Evolutionary conservation across 2,888 invertebrate species (phyloP), one percentile per base, ranked within the genome.

Genomic region (Crematogaster levior): DNA sequence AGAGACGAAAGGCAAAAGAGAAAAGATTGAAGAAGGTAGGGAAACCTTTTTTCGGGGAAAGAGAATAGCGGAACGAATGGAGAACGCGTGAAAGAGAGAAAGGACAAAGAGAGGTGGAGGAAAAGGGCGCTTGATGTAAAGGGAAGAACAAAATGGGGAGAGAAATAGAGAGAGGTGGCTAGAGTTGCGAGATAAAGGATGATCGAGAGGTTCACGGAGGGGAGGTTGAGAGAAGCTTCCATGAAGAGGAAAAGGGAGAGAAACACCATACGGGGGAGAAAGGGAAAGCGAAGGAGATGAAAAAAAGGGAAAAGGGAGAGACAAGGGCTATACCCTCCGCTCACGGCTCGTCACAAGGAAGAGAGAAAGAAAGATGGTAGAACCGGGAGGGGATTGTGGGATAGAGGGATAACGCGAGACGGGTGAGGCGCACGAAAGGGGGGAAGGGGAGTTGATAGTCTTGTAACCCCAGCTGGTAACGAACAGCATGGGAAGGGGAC

Each of bases 381-480:
- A 68, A 48, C 18, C 53, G 40, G 21, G 43, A 34, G 65, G 27
- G 61, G 37, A n/a, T 43, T 37, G 63, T 4, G 56, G 18, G 43
- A 68, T 30, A 40, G 82, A 75, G 79, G 27, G 46, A 34, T 34
- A 79, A 37, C 58, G 48, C 46, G 46, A 37, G 30, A 88, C 84
- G 86, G 86, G 82, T 65, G 85, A 85, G 84, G 72, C 58, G 84
- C 43, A 79, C 60, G 74, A 73, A 80, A 40, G 21, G 73, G 6
- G 51, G 56, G 21, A 12, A 77, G 84, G 86, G 88, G 84, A 85
- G 85, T 68, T 86, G 40, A 68, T 24, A 79, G 65, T 66, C 65
- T 18, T 40, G 85, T 84, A 88, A 87, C 86, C 77, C 82, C 83
- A 83, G 86, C 89, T 89, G 84, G 89, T 87, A 89, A 89, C 68